A percentile compares a stretch with the other conserved stretches of the same genome.
Conservation (phyloP, 2,797 vertebrate species). For the Lagodon rhomboides region DNA sequence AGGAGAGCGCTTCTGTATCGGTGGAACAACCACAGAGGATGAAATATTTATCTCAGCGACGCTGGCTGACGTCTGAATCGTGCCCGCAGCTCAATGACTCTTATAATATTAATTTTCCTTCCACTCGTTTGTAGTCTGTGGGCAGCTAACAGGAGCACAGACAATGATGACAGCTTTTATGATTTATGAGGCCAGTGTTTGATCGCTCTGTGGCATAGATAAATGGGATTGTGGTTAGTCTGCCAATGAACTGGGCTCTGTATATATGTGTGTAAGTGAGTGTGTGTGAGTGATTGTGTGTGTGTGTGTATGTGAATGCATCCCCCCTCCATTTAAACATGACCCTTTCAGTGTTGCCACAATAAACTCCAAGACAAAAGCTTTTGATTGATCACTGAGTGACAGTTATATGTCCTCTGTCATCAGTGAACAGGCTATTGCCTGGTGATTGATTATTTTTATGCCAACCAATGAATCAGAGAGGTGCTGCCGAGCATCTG, state of each 20-base stretch:
- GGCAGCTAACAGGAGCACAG: slow-evolving; percentile 49
- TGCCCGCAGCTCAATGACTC: slow-evolving; percentile 56
- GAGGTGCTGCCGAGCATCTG: slow-evolving; percentile 19
- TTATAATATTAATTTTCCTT: slow-evolving; percentile 68
- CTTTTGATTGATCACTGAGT: slow-evolving; percentile 73
- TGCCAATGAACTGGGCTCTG: slow-evolving; percentile 59
- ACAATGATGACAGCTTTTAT: slow-evolving; percentile 61
- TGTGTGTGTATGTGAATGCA: slow-evolving; percentile 20
- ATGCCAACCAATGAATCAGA: slow-evolving; percentile 44
- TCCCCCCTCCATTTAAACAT: slow-evolving; percentile 10
- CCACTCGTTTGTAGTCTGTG: slow-evolving; percentile 58
- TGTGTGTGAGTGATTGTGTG: background rate
- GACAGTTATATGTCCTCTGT: slow-evolving; percentile 60
- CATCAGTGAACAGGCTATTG: slow-evolving; percentile 51
- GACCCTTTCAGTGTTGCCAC: slow-evolving; percentile 52
- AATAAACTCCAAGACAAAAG: slow-evolving; percentile 56
- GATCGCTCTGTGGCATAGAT: slow-evolving; percentile 69
- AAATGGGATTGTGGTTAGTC: slow-evolving; percentile 73
- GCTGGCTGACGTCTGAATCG: slow-evolving; percentile 40
- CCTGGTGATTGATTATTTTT: slow-evolving; percentile 60
- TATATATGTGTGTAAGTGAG: background rate
- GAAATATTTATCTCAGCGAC: slow-evolving; percentile 60
- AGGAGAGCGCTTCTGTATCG: background rate
- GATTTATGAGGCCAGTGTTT: slow-evolving; percentile 74
- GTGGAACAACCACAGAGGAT: slow-evolving; percentile 45